phyloP scores from a whole-genome alignment of 2,888 invertebrate species.

The Megamerina dolium region DNA sequence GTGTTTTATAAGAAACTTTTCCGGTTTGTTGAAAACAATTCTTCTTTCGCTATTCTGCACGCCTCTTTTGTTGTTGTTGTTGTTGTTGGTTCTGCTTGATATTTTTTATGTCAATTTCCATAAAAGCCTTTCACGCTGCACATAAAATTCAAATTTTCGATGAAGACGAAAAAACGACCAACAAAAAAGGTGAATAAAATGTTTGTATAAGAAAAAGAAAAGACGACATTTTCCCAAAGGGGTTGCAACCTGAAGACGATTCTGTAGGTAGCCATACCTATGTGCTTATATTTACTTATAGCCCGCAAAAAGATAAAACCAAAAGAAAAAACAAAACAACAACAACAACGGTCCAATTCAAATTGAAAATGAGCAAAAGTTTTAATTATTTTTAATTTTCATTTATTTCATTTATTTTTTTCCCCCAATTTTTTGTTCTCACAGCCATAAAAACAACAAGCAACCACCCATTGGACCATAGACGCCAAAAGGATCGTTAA shows the following conservation, averaged over 20 bases:
- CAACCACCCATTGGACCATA: neutral
- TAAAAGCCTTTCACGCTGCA: slow-evolving; percentile 3
- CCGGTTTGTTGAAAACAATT: slow-evolving; percentile 9
- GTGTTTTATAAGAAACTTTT: slow-evolving; percentile 6
- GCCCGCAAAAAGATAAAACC: slow-evolving; percentile 6
- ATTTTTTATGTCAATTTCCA: too few relatives aligned
- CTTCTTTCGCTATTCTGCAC: slow-evolving; percentile 7
- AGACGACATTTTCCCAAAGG: slow-evolving; percentile 10
- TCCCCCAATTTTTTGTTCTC: slow-evolving; percentile 44
- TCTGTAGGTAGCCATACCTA: too few relatives aligned
- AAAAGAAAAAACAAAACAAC: slow-evolving; percentile 27
- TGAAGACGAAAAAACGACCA: neutral
- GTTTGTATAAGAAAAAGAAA: neutral
- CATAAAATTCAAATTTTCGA: neutral
- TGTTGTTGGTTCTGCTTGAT: too few relatives aligned
- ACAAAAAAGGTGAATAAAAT: neutral
- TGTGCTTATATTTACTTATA: too few relatives aligned
- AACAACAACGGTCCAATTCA: too few relatives aligned
- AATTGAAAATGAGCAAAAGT: too few relatives aligned
- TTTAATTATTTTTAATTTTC: slow-evolving; percentile 46
- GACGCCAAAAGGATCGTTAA: slow-evolving; percentile 33
- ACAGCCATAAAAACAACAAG: slow-evolving; percentile 9
- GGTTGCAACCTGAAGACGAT: slow-evolving; percentile 5
- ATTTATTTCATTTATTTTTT: too few relatives aligned
- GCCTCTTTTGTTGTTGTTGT: neutral